These are phyloP conservation scores for Hemiscyllium ocellatum DNA, from an alignment of 2,113 vertebrate genomes.

Conservation along the genomic window DNA sequence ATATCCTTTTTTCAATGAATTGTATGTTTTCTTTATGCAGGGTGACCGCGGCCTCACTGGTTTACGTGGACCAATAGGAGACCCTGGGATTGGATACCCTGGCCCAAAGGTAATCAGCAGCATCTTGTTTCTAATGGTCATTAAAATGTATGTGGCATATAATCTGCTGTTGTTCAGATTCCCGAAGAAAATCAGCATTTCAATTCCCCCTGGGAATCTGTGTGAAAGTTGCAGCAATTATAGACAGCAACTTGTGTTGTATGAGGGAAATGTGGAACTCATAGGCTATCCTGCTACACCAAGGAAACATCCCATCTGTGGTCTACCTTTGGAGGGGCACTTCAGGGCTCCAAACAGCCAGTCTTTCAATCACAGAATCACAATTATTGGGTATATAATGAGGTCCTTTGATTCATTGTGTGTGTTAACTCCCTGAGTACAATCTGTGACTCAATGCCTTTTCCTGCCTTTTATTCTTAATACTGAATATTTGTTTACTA, in stretches of 20 bases:
- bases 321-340: background rate
- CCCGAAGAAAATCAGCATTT: background rate
- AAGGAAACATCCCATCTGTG: background rate
- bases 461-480: too few relatives aligned
- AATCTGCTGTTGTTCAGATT: background rate
- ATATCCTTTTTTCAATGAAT: background rate
- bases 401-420: too few relatives aligned
- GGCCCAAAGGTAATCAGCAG: slow-evolving; percentile 68
- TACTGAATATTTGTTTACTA: too few relatives aligned
- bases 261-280: background rate
- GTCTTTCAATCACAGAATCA: background rate
- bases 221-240: background rate
- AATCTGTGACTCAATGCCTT: too few relatives aligned
- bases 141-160: background rate
- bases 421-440: too few relatives aligned
- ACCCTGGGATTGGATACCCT: slow-evolving; percentile 63
- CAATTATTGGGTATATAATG: too few relatives aligned
- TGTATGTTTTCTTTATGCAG: slow-evolving; percentile 45
- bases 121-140: background rate
- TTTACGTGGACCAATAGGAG: slow-evolving; percentile 62
- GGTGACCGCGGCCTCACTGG: slow-evolving; percentile 65
- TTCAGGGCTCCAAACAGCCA: background rate
- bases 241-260: background rate
- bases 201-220: background rate
- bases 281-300: background rate